Percentiles rank a stretch among this genome's conserved stretches.
Evolutionary conservation across 2,888 invertebrate genomes (phyloP).

Genomic region (Rhodophaea formosa): DNA sequence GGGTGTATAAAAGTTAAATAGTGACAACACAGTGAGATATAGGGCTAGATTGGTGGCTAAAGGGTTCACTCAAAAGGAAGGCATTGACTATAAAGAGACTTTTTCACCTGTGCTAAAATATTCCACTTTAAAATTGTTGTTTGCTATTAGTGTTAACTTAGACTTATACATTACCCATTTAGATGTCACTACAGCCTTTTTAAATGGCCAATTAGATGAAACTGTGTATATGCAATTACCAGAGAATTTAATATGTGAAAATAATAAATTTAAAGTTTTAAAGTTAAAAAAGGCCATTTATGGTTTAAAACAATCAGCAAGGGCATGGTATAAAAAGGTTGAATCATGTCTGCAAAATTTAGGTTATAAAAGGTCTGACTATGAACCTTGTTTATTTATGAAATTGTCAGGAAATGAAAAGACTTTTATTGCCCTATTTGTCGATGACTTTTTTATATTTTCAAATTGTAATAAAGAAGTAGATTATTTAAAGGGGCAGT

Average conservation of each 20-base stretch:
- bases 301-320: slow-evolving; percentile 33
- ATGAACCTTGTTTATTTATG: slow-evolving; percentile 35
- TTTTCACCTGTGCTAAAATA: slow-evolving; percentile 26
- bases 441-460: slow-evolving; percentile 31
- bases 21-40: slow-evolving; percentile 20
- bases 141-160: slow-evolving; percentile 21
- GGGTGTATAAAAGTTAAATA: slow-evolving; percentile 20
- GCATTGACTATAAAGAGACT: slow-evolving; percentile 22
- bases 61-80: slow-evolving; percentile 24
- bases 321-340: slow-evolving; percentile 31
- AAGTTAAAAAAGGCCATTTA: slow-evolving; percentile 33
- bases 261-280: slow-evolving; percentile 25
- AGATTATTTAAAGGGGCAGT: slow-evolving; percentile 6
- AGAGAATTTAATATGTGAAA: slow-evolving; percentile 5
- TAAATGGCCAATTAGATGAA: slow-evolving; percentile 26
- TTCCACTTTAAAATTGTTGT: slow-evolving; percentile 25
- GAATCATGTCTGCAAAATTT: slow-evolving; percentile 23
- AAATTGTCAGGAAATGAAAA: slow-evolving; percentile 25
- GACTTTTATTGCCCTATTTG: slow-evolving; percentile 28
- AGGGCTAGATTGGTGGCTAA: slow-evolving; percentile 26
- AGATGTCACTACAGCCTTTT: slow-evolving; percentile 24
- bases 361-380: slow-evolving; percentile 27
- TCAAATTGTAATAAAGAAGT: slow-evolving; percentile 18
- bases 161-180: slow-evolving; percentile 22
- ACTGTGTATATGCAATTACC: slow-evolving; percentile 29